Conservation (phyloP, 2,888 invertebrate genomes). For the Drosophila antonietae region DNA sequence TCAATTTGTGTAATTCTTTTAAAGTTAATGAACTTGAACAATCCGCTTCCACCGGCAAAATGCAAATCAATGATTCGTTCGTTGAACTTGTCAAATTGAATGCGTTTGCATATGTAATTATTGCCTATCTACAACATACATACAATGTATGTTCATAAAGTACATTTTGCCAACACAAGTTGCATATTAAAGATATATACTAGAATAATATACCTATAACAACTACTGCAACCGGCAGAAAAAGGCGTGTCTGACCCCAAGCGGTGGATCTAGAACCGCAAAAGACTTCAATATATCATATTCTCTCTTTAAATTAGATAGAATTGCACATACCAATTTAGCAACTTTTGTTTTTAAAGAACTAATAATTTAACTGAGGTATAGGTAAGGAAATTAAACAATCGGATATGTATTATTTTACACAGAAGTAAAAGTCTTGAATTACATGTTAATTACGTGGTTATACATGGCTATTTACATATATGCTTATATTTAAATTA, state of each 20-base stretch:
- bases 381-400: no score
- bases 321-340: no score
- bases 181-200: conserved; percentile 10
- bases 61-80: conserved; percentile 56
- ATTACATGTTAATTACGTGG: neutral
- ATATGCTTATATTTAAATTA: no score
- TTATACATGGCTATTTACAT: neutral
- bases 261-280: no score
- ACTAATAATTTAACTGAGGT: no score
- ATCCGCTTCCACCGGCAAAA: conserved; percentile 46
- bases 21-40: conserved; percentile 66
- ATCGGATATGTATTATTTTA: no score
- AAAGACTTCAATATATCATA: no score
- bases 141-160: conserved; percentile 23
- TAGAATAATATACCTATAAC: neutral
- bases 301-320: no score
- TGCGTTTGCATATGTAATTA: conserved; percentile 40
- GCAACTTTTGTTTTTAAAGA: no score
- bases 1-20: conserved; percentile 12
- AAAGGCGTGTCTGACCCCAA: neutral
- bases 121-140: conserved; percentile 9
- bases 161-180: conserved; percentile 12
- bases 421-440: neutral
- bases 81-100: conserved; percentile 59
- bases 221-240: neutral